These are phyloP conservation scores for Babyrousa celebensis DNA, from an alignment of 2,797 vertebrate species.

Conservation along the genomic window DNA sequence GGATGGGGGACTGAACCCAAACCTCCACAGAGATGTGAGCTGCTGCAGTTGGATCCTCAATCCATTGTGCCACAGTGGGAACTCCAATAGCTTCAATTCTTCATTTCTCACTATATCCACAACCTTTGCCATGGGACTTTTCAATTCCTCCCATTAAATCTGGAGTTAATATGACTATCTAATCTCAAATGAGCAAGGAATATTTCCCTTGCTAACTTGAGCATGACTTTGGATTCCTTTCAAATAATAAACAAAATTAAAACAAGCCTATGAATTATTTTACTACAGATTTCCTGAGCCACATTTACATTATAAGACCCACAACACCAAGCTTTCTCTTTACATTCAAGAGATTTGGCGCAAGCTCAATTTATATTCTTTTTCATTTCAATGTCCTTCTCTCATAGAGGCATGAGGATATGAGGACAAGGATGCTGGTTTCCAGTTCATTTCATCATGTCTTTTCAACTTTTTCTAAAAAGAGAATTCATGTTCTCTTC, in stretches of 20 bases:
- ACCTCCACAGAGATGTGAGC: too few species aligned
- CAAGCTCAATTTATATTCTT: slow-evolving; percentile 30
- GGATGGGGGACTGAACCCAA: too few species aligned
- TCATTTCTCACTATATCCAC: neutral
- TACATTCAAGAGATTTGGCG: neutral
- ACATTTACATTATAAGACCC: neutral
- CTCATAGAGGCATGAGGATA: neutral
- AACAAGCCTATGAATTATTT: slow-evolving; percentile 36
- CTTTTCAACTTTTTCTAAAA: neutral
- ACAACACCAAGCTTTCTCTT: neutral
- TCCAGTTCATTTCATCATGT: slow-evolving; percentile 23
- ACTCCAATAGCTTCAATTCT: neutral
- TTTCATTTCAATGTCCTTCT: slow-evolving; percentile 1
- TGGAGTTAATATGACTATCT: slow-evolving; percentile 31
- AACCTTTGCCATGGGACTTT: slow-evolving; percentile 2
- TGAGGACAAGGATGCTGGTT: neutral
- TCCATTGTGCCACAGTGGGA: too few species aligned
- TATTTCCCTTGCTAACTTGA: neutral
- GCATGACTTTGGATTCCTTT: slow-evolving; percentile 15
- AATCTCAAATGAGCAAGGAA: slow-evolving; percentile 5
- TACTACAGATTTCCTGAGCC: neutral
- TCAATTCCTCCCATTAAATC: neutral
- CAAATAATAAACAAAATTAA: slow-evolving; percentile 10
- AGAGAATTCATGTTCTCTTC: neutral
- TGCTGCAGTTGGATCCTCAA: too few species aligned